These are phyloP conservation scores for Bos taurus DNA, from an alignment of 2,113 vertebrate species.

Conservation along the genomic window DNA sequence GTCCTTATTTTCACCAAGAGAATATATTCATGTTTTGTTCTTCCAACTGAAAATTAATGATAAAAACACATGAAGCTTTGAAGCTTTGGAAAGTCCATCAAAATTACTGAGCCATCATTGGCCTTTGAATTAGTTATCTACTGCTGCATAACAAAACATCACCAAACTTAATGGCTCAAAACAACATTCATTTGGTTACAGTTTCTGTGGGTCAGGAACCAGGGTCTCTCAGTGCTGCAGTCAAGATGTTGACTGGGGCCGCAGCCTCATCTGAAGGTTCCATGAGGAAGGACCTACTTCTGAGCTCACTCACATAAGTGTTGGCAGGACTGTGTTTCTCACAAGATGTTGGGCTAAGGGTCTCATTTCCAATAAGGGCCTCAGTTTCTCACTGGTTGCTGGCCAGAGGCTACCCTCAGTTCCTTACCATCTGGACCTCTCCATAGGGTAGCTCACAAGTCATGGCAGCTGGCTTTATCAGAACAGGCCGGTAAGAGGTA, in stretches of 20 bases:
- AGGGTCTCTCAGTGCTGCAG: background rate
- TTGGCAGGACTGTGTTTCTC: background rate
- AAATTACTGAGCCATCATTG: background rate
- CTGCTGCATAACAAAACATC: background rate
- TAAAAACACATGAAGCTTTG: background rate
- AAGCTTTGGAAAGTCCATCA: conserved; percentile 35
- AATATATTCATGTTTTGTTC: background rate
- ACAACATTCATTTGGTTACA: background rate
- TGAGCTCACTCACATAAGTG: background rate
- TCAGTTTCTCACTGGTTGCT: background rate
- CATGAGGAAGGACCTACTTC: background rate
- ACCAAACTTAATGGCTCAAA: background rate
- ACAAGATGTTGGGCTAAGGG: background rate
- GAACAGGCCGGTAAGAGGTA: background rate
- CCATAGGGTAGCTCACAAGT: background rate
- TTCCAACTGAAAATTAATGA: conserved; percentile 33
- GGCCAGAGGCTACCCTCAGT: background rate
- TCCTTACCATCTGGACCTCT: background rate
- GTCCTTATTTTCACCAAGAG: background rate
- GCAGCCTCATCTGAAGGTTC: background rate
- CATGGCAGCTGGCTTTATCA: background rate
- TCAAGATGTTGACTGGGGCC: background rate
- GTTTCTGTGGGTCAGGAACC: background rate
- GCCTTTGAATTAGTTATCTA: background rate
- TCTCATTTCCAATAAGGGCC: background rate